These are phyloP conservation scores for Helogale parvula DNA, from an alignment of 2,113 vertebrate species.

Conservation along the genomic window DNA sequence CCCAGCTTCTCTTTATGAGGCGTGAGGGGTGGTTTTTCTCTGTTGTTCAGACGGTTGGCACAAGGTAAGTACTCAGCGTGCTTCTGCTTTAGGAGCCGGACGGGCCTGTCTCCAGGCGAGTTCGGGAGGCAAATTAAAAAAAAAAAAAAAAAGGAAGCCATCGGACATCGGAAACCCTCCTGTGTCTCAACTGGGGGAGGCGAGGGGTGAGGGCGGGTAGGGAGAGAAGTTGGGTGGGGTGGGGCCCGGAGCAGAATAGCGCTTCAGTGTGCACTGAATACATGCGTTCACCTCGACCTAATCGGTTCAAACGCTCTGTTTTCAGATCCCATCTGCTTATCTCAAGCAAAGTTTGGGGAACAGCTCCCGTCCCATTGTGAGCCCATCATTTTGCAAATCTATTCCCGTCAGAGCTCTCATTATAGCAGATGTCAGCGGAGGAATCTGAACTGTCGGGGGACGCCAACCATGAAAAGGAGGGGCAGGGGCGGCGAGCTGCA, in stretches of 20 bases:
- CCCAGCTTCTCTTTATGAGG: slow-evolving; percentile 85
- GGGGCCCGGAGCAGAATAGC: neutral
- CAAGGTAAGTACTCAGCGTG: slow-evolving; percentile 84
- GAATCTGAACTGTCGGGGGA: slow-evolving; percentile 76
- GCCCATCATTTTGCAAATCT: slow-evolving; percentile 76
- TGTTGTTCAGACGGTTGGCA: slow-evolving; percentile 84
- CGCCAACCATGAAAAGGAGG: slow-evolving; percentile 60
- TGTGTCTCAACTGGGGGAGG: neutral
- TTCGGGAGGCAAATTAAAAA: neutral
- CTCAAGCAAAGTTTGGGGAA: slow-evolving; percentile 71
- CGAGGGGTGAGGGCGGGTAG: neutral
- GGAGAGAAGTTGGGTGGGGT: neutral
- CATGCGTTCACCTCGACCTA: slow-evolving; percentile 72
- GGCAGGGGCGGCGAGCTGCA: slow-evolving; percentile 42
- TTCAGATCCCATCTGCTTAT: slow-evolving; percentile 77
- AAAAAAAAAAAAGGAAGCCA: neutral
- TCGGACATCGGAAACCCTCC: slow-evolving; percentile 22
- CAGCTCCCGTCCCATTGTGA: slow-evolving; percentile 69
- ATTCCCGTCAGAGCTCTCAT: slow-evolving; percentile 70
- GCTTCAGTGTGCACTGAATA: slow-evolving; percentile 34
- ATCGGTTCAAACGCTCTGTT: slow-evolving; percentile 70
- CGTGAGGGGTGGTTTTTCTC: slow-evolving; percentile 72
- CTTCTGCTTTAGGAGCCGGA: slow-evolving; percentile 79
- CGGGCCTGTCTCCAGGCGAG: slow-evolving; percentile 53
- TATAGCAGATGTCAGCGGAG: slow-evolving; percentile 77